Conservation (phyloP, 2,113 vertebrate genomes). For the Lepidiolamprologus cunningtoni region DNA sequence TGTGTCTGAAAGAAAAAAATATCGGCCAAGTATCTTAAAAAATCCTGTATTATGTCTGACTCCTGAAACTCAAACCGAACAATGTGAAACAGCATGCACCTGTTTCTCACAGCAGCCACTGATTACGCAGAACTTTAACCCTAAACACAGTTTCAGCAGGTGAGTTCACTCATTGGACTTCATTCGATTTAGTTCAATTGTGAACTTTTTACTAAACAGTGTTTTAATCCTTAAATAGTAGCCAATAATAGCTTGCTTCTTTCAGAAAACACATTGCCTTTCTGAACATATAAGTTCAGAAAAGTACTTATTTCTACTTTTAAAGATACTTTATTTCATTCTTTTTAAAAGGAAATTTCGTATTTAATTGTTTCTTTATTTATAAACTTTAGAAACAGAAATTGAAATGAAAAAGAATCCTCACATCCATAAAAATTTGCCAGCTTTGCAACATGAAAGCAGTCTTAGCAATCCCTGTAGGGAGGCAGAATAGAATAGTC, state of each 20-base stretch:
- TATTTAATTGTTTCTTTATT: background rate
- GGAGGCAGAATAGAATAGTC: background rate
- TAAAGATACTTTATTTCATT: background rate
- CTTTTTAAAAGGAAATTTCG: background rate
- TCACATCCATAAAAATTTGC: background rate
- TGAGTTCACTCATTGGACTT: background rate
- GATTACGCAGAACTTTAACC: background rate
- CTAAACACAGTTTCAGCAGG: background rate
- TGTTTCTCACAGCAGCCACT: background rate
- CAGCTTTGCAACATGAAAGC: background rate
- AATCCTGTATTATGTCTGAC: background rate
- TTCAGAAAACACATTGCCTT: background rate
- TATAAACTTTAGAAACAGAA: background rate
- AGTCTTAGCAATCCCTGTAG: conserved; percentile 5
- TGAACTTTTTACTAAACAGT: background rate
- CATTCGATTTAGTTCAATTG: background rate
- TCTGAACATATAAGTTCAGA: background rate
- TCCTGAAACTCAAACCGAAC: background rate
- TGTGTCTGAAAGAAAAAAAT: background rate
- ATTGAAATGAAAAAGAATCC: background rate
- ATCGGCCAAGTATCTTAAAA: background rate
- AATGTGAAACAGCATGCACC: background rate
- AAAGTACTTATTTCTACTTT: background rate
- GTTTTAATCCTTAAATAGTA: background rate
- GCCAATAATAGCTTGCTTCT: rapidly evolving